Evolutionary conservation across 2,888 invertebrate genomes (phyloP), one percentile per base, ranked within the genome.

Genomic region (Strigamia crassipes): DNA sequence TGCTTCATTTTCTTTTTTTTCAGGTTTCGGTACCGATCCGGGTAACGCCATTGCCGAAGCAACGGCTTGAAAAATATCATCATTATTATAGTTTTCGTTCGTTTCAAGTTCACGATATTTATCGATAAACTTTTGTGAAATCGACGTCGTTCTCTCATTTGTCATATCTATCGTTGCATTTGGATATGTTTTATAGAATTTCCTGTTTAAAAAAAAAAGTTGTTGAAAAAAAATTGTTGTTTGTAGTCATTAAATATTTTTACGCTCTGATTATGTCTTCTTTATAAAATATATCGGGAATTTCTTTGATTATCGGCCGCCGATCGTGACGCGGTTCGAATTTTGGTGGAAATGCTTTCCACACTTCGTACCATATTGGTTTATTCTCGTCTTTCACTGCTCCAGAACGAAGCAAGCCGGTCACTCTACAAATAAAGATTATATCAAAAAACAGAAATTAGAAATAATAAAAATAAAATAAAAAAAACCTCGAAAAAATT

Each of bases 281-380:
- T 81, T 92, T 89, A 86, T 96, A 97, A 85, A 96, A 93, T 85
- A 96, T 94, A 84, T 90, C 89, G 85, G 89, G 91, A 12, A 96
- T 88, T 13, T 91, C 89, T 12, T 90, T 85, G 13, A 91, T 88
- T 83, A 92, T 90, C 42, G 90, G 90, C 6, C 92, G 91, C 86
- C 93, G 90, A 84, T 94, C 93, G 88, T 90, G 94, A 83, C 90
- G 90, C 8, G 98, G 98, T 86, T 95, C 94, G 77, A 92, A 88
- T 84, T 92, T 92, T 0, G 99, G 98, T 9, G 98, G 98, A 89
- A 96, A 96, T 0, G 94, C 92, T 88, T 92, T 92, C 87, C 97
- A 98, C 27, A 99, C 89, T 86, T 96, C 94, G 87, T 93, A 96
- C 99, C 99, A 99, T 12, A 98, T 83, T 0, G 99, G 99, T 84